phyloP scores from a whole-genome alignment of 2,888 invertebrate species.

The Tetropium fuscum region DNA sequence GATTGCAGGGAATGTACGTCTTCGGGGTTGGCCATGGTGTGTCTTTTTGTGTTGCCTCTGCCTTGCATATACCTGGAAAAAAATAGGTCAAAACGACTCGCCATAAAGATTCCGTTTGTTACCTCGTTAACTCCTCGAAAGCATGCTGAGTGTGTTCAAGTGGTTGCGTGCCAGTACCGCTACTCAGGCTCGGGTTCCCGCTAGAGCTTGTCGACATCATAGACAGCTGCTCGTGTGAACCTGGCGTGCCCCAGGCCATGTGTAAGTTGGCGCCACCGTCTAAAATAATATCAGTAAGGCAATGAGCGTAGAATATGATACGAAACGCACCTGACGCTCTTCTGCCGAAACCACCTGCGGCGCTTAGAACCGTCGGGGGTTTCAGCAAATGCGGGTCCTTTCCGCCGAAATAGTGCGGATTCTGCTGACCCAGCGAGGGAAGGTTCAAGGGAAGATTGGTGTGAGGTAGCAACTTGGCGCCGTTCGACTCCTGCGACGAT shows the following conservation, averaged over 20 bases:
- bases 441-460: conserved; percentile 88
- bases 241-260: conserved; percentile 69
- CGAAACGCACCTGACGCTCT: conserved; percentile 77
- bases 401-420: conserved; percentile 86
- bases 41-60: conserved; percentile 80
- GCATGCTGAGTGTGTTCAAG: conserved; percentile 61
- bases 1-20: conserved; percentile 70
- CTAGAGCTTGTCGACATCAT: conserved; percentile 67
- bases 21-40: conserved; percentile 83
- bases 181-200: conserved; percentile 66
- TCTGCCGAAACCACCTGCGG: conserved; percentile 86
- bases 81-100: not conserved
- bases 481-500: conserved; percentile 58
- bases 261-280: conserved; percentile 96
- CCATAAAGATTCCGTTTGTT: conserved; percentile 19
- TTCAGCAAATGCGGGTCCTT: conserved; percentile 95
- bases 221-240: conserved; percentile 66
- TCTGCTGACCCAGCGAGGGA: conserved; percentile 85
- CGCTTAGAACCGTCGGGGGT: conserved; percentile 91
- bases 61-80: conserved; percentile 79
- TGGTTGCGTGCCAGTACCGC: conserved; percentile 66
- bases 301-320: not conserved
- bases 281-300: conserved; percentile 18
- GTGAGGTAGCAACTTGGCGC: conserved; percentile 73
- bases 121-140: conserved; percentile 69